Evolutionary conservation across 2,888 invertebrate genomes (phyloP).

Genomic region (Eupithecia abbreviata): DNA sequence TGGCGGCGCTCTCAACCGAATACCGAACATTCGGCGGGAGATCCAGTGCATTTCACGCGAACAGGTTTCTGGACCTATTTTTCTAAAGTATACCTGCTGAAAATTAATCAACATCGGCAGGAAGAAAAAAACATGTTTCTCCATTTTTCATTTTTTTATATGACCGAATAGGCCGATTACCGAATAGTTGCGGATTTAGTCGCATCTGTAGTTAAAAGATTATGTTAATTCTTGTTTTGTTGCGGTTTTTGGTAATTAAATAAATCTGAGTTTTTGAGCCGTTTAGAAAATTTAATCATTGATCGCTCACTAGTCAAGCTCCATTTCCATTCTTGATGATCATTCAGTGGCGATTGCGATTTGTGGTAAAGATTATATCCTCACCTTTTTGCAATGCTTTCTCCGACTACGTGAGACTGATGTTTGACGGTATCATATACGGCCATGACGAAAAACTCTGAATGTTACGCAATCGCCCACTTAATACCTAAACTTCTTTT

Average conservation of each 20-base stretch:
- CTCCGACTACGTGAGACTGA: conserved; percentile 64
- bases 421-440: conserved; percentile 62
- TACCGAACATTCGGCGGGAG: too few species aligned
- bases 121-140: too few species aligned
- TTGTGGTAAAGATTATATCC: conserved; percentile 48
- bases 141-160: too few species aligned
- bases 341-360: conserved; percentile 43
- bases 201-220: conserved; percentile 8
- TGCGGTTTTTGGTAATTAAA: background rate
- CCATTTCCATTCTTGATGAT: conserved; percentile 53
- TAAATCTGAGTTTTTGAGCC: background rate
- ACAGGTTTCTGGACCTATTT: background rate
- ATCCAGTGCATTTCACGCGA: background rate
- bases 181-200: too few species aligned
- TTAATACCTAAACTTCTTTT: conserved; percentile 68
- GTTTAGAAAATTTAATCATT: background rate
- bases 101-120: too few species aligned
- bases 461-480: conserved; percentile 69
- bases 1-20: too few species aligned
- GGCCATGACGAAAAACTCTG: conserved; percentile 49
- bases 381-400: conserved; percentile 63
- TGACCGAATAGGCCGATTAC: too few species aligned
- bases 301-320: conserved; percentile 19
- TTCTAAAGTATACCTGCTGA: too few species aligned
- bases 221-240: conserved; percentile 18